phyloP scores from a whole-genome alignment of 2,113 vertebrate genomes.

The Xiphias gladius region DNA sequence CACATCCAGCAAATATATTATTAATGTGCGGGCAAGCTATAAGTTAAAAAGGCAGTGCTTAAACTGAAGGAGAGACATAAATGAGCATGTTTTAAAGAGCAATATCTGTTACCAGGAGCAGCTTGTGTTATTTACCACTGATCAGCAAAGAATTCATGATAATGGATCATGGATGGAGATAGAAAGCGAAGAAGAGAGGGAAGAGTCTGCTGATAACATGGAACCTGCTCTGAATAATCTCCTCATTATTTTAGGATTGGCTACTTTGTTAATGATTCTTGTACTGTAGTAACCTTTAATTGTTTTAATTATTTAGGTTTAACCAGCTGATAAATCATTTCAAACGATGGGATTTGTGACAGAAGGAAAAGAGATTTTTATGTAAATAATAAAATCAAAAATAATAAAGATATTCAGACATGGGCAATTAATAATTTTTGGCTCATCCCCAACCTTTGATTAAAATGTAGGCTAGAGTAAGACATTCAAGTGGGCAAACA shows the following conservation, averaged over 20 bases:
- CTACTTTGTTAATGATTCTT: neutral
- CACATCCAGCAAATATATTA: constrained; percentile 43
- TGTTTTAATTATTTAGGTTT: neutral
- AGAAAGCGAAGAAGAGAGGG: constrained; percentile 22
- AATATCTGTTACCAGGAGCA: constrained; percentile 36
- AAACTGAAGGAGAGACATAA: constrained; percentile 14
- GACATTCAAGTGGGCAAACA: neutral
- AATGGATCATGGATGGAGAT: constrained; percentile 1
- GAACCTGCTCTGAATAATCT: constrained; percentile 46
- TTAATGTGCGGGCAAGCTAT: constrained; percentile 41
- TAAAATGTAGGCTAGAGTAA: neutral
- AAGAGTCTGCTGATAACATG: constrained; percentile 2
- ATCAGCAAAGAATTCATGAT: constrained; percentile 26
- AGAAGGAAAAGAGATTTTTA: neutral
- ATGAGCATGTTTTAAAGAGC: constrained; percentile 21
- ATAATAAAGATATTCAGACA: neutral
- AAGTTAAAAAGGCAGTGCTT: constrained; percentile 44
- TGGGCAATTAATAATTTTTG: neutral
- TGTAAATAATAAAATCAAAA: neutral
- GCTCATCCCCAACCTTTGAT: neutral
- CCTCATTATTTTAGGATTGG: constrained; percentile 26
- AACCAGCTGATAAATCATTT: neutral
- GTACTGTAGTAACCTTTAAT: constrained; percentile 1
- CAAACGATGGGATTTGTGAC: neutral
- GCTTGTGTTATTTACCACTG: constrained; percentile 35